Conservation (phyloP, 2,797 vertebrate species). For the Crenuchus spilurus region DNA sequence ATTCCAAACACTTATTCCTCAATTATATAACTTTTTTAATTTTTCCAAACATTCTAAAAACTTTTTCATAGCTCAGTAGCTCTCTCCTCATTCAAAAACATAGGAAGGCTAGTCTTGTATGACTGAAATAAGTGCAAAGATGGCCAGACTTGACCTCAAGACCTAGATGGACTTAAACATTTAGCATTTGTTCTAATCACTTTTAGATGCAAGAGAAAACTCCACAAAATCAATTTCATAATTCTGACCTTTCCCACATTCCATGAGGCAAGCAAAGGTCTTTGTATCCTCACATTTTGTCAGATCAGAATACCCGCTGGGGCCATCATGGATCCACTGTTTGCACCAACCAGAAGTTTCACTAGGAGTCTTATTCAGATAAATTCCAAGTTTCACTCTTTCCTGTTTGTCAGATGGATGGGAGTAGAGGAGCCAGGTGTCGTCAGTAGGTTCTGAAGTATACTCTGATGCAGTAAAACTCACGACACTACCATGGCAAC, state of each 20-base stretch:
- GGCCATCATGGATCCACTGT: slow-evolving; percentile 68
- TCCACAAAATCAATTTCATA: slow-evolving; percentile 69
- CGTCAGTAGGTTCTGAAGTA: not conserved
- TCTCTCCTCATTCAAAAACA: too few species aligned
- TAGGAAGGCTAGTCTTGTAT: too few species aligned
- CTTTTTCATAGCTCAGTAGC: too few species aligned
- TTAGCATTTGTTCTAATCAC: too few species aligned
- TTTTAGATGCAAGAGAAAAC: slow-evolving; percentile 11
- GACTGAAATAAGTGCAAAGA: too few species aligned
- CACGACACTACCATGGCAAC: slow-evolving; percentile 82
- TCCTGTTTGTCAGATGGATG: slow-evolving; percentile 67
- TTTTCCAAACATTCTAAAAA: too few species aligned
- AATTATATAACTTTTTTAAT: too few species aligned
- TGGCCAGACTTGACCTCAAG: too few species aligned
- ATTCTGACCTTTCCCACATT: slow-evolving; percentile 65
- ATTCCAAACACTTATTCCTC: too few species aligned
- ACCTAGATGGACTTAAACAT: too few species aligned
- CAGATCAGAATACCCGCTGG: slow-evolving; percentile 82
- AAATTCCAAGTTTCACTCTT: slow-evolving; percentile 72
- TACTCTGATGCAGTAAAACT: slow-evolving; percentile 60
- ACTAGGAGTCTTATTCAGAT: slow-evolving; percentile 65
- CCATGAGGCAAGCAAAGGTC: slow-evolving; percentile 76
- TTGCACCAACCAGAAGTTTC: slow-evolving; percentile 60
- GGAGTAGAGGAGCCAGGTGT: slow-evolving; percentile 76
- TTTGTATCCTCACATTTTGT: slow-evolving; percentile 58